Evolutionary conservation across 2,888 invertebrate species (phyloP), one percentile per base, ranked within the genome.

Genomic region (Ochlodes sylvanus): DNA sequence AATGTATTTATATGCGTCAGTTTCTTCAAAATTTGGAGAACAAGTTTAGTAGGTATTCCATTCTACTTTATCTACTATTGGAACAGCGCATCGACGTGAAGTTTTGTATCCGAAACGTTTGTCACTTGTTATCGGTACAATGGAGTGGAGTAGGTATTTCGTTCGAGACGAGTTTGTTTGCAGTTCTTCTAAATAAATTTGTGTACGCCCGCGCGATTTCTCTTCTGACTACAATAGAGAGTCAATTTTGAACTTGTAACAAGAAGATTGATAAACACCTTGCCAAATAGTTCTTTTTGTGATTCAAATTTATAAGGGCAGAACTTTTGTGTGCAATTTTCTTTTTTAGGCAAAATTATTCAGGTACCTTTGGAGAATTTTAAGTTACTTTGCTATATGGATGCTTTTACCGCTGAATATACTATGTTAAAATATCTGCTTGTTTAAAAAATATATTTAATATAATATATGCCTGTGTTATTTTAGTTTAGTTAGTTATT

Each of bases 81-180:
- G 38, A 27, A 32, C 55, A 55, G 38, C 21, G 32, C 17, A 55
- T 55, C 17, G 54, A 42, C 55, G 55, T 44, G 42, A 42, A 66
- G 67, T 67, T 47, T 55, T 67, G 54, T 62, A 67, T 67, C 55
- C 55, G 21, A 55, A 67, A 47, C 61, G 67, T 67, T 56, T 67
- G 67, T 67, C 67, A 67, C 61, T 62, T 62, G 67, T 68, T 68
- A 68, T 68, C 67, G 56, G 17, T 56, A 62, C 67, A 62, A 62
- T 55, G 44, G 62, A 62, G 32, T 27, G 27, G 57, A 57, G 58
- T 52, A 52, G 66, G 52, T 65, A 66, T 63, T 54, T 52, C 54
- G 52, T 41, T 41, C 52, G 10, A 63, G 52, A 41, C 62, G 62
- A 62, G 38, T 54, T 55, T 54, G 60, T 67, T 67, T 67, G 66